Evolutionary conservation across 2,888 invertebrate genomes (phyloP).

Genomic region (Limnephilus lunatus): DNA sequence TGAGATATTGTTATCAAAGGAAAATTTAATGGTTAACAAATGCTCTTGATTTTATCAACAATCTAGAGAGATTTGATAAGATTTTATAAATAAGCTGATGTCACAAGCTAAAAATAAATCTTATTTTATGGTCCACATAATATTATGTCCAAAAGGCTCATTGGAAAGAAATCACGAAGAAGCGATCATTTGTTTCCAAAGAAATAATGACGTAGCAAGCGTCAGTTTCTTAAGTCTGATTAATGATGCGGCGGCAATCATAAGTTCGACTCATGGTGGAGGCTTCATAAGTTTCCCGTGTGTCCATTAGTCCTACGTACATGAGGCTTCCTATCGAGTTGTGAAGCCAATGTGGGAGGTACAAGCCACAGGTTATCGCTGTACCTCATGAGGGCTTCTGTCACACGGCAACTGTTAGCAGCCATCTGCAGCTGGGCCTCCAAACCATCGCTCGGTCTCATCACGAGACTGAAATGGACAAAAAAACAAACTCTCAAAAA

Average conservation of each 20-base stretch:
- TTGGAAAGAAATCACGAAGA: not conserved
- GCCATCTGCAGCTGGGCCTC: conserved; percentile 90
- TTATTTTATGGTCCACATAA: conserved; percentile 4
- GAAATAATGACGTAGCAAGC: not conserved
- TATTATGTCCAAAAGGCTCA: conserved; percentile 25
- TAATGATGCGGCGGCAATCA: not conserved
- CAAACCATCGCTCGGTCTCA: conserved; percentile 80
- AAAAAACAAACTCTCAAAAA: not conserved
- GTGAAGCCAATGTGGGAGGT: conserved; percentile 80
- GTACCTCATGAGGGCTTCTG: conserved; percentile 88
- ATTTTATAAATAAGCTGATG: not conserved
- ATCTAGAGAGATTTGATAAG: not conserved
- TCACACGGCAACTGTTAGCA: conserved; percentile 91
- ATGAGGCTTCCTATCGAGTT: conserved; percentile 64
- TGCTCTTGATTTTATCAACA: not conserved
- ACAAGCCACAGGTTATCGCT: conserved; percentile 89
- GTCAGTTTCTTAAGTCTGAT: not conserved
- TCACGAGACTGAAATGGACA: conserved; percentile 73
- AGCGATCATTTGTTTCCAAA: not conserved
- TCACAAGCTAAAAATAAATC: not conserved
- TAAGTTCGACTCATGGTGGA: not conserved
- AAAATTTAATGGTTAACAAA: not conserved
- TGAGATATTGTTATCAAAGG: not conserved
- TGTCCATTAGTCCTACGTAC: conserved; percentile 57
- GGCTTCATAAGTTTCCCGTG: conserved; percentile 51